Percentiles rank a stretch among this genome's conserved stretches.
Evolutionary conservation across 2,888 invertebrate genomes (phyloP).

Genomic region (Parnassius smintheus): DNA sequence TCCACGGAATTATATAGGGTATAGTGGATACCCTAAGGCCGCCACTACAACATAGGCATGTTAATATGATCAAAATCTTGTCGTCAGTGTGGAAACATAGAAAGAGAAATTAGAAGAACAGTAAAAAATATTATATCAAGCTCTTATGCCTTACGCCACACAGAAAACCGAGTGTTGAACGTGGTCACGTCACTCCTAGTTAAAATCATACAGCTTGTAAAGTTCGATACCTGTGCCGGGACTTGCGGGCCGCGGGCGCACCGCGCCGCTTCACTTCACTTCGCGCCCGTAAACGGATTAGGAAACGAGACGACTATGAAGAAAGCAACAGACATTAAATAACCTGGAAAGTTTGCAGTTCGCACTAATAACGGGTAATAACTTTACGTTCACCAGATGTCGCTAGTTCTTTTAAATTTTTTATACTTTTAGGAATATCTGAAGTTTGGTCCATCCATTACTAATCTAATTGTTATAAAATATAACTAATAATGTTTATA

Average conservation of each 20-base stretch:
- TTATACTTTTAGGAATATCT: too few species aligned
- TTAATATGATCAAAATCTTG: too few species aligned
- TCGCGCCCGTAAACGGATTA: conserved; percentile 12
- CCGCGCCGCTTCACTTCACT: background rate
- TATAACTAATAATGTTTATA: too few species aligned
- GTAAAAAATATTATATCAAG: background rate
- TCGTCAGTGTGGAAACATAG: background rate
- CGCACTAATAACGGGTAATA: too few species aligned
- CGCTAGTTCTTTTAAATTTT: too few species aligned
- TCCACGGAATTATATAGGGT: too few species aligned
- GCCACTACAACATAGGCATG: background rate
- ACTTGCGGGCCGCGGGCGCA: conserved; percentile 30
- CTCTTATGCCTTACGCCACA: conserved; percentile 30
- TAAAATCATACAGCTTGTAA: conserved; percentile 51
- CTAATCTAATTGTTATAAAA: too few species aligned
- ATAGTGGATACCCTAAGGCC: background rate
- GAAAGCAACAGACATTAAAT: conserved; percentile 2
- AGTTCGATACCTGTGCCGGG: conserved; percentile 45
- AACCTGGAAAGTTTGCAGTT: background rate
- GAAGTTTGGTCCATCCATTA: too few species aligned
- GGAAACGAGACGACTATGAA: conserved; percentile 4
- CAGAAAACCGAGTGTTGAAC: conserved; percentile 45
- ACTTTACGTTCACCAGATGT: too few species aligned
- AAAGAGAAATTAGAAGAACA: background rate
- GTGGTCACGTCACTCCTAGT: conserved; percentile 55